A percentile compares a stretch with the other conserved stretches of the same genome.
Conservation (phyloP, 2,797 vertebrate genomes). For the Artibeus lituratus region DNA sequence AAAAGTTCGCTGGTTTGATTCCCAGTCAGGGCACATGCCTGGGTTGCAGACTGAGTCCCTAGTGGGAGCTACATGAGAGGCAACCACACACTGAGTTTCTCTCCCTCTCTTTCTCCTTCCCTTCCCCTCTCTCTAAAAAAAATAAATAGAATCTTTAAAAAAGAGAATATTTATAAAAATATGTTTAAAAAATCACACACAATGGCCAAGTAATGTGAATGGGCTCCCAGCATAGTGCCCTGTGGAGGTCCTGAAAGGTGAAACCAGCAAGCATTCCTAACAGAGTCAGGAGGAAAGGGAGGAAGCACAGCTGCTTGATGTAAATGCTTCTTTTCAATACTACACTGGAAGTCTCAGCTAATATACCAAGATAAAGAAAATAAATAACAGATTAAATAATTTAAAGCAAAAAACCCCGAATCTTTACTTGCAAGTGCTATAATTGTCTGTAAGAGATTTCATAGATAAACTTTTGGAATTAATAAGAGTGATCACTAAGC, state of each 20-base stretch:
- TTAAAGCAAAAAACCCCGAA: slow-evolving; percentile 1
- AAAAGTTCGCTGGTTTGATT: too few species aligned
- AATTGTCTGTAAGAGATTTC: neutral
- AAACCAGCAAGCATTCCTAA: neutral
- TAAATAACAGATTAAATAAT: neutral
- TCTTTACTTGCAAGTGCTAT: neutral
- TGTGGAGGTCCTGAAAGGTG: neutral
- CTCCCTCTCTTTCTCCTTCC: too few species aligned
- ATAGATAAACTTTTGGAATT: neutral
- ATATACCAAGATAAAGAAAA: neutral
- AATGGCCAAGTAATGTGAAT: neutral
- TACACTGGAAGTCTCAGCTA: neutral
- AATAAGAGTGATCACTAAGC: neutral
- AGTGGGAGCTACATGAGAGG: too few species aligned
- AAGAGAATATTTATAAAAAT: neutral
- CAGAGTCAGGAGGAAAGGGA: neutral
- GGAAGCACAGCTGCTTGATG: neutral
- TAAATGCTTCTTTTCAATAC: neutral
- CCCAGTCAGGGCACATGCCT: too few species aligned
- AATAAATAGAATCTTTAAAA: too few species aligned
- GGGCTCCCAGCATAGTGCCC: neutral
- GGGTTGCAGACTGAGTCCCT: too few species aligned
- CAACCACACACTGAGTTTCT: too few species aligned
- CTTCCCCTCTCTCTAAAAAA: too few species aligned
- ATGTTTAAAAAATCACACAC: neutral